A percentile compares a stretch with the other conserved stretches of the same genome.
These are phyloP conservation scores for Synanthedon tipuliformis DNA, from an alignment of 2,888 invertebrate genomes.

Conservation along the genomic window DNA sequence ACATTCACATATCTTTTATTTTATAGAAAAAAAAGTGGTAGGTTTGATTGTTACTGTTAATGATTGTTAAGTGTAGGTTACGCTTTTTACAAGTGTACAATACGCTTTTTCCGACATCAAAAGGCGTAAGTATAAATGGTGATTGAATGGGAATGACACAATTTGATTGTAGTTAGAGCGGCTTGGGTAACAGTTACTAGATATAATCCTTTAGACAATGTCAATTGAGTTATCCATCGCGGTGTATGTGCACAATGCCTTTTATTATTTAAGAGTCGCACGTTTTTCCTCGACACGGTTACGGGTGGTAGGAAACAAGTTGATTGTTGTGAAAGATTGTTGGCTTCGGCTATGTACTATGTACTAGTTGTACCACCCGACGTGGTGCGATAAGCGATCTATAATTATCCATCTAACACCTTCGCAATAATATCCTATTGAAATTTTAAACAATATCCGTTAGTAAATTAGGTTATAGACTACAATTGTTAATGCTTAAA, in stretches of 20 bases:
- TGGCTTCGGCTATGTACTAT: conserved; percentile 1
- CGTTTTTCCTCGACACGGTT: conserved; percentile 65
- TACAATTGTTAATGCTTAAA: too few relatives aligned
- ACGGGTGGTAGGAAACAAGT: conserved; percentile 41
- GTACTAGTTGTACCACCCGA: too few relatives aligned
- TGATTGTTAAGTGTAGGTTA: too few relatives aligned
- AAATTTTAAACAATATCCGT: too few relatives aligned
- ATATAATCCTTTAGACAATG: background rate
- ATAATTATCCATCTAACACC: background rate
- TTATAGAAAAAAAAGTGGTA: too few relatives aligned
- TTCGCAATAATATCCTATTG: too few relatives aligned
- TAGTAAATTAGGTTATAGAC: too few relatives aligned
- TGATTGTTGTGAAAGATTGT: conserved; percentile 45
- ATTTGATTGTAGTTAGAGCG: background rate
- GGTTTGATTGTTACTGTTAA: too few relatives aligned
- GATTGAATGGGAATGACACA: background rate
- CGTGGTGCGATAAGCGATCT: background rate
- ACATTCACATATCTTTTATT: too few relatives aligned
- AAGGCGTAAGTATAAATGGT: background rate
- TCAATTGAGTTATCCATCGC: conserved; percentile 1
- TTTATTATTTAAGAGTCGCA: conserved; percentile 58
- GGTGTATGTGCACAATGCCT: conserved; percentile 36
- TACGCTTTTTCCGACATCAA: background rate
- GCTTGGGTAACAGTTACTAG: background rate
- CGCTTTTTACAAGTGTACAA: too few relatives aligned